Evolutionary conservation across 1,140 invertebrate species (phyloP).

Genomic region (Aradophagus sp.): DNA sequence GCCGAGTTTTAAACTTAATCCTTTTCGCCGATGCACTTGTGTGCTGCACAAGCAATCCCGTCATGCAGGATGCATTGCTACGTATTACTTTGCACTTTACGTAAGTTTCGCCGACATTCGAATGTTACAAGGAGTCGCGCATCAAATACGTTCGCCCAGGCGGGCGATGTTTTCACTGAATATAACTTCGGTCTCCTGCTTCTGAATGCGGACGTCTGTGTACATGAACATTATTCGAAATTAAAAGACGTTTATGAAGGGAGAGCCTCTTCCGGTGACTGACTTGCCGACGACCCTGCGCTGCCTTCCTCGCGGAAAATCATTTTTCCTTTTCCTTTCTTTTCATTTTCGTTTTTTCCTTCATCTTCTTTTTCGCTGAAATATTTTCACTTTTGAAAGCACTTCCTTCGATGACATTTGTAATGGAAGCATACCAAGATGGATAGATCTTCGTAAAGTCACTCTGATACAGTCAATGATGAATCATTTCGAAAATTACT

Average conservation of each 20-base stretch:
- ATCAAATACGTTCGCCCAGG: conserved; percentile 34
- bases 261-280: conserved; percentile 13
- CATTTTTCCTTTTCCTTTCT: too few species aligned
- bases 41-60: conserved; percentile 15
- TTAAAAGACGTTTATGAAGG: conserved; percentile 40
- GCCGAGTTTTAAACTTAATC: conserved; percentile 43
- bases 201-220: conserved; percentile 17
- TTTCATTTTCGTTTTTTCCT: too few species aligned
- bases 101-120: conserved; percentile 35
- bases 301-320: too few species aligned
- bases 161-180: conserved; percentile 35
- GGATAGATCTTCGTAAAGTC: too few species aligned
- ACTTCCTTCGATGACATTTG: too few species aligned
- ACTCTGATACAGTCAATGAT: too few species aligned
- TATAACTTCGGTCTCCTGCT: conserved; percentile 32
- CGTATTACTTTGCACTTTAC: conserved; percentile 47
- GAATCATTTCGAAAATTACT: too few species aligned
- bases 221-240: conserved; percentile 31
- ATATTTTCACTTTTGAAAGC: too few species aligned
- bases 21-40: conserved; percentile 29
- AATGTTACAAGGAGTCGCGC: conserved; percentile 41
- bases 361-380: too few species aligned
- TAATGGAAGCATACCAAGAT: too few species aligned
- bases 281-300: conserved; percentile 18
- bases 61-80: conserved; percentile 35